Percentiles rank a stretch among this genome's conserved stretches.
Evolutionary conservation across 2,888 invertebrate species (phyloP).

Genomic region (Troides oblongomaculatus): DNA sequence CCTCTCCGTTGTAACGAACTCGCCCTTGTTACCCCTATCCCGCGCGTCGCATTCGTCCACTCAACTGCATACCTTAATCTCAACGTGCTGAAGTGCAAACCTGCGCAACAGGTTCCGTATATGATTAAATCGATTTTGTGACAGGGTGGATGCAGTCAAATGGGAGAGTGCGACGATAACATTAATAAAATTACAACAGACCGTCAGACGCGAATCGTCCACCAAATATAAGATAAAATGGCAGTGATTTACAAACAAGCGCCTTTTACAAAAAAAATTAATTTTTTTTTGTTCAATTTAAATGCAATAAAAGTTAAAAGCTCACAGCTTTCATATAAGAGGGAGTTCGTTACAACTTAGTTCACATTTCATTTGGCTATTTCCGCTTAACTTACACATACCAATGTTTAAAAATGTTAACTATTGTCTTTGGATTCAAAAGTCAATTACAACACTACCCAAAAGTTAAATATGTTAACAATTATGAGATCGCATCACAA

Average conservation of each 20-base stretch:
- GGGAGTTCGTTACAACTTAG: conserved; percentile 13
- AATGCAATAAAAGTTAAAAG: conserved; percentile 51
- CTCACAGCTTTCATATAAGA: conserved; percentile 5
- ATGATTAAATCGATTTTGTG: too few relatives aligned
- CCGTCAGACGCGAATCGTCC: conserved; percentile 50
- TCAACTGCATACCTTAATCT: background rate
- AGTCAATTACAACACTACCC: conserved; percentile 25
- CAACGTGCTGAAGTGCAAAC: too few relatives aligned
- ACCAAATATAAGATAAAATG: conserved; percentile 55
- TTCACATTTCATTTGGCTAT: conserved; percentile 16
- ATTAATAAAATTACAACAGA: conserved; percentile 55
- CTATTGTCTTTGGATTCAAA: conserved; percentile 23
- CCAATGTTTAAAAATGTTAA: conserved; percentile 18
- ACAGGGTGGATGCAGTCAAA: conserved; percentile 18
- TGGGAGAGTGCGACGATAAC: conserved; percentile 13
- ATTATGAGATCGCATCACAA: conserved; percentile 29
- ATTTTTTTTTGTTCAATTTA: conserved; percentile 61
- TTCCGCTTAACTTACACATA: conserved; percentile 27
- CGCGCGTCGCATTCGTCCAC: conserved; percentile 12
- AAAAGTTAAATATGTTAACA: conserved; percentile 25
- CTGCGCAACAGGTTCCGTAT: too few relatives aligned
- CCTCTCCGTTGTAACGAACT: conserved; percentile 26
- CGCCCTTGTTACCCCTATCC: background rate
- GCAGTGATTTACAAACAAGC: conserved; percentile 62
- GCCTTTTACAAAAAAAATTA: conserved; percentile 38